Percentiles rank a stretch among this genome's conserved stretches.
phyloP scores from a whole-genome alignment of 2,113 vertebrate species.

The Pedetes capensis region DNA sequence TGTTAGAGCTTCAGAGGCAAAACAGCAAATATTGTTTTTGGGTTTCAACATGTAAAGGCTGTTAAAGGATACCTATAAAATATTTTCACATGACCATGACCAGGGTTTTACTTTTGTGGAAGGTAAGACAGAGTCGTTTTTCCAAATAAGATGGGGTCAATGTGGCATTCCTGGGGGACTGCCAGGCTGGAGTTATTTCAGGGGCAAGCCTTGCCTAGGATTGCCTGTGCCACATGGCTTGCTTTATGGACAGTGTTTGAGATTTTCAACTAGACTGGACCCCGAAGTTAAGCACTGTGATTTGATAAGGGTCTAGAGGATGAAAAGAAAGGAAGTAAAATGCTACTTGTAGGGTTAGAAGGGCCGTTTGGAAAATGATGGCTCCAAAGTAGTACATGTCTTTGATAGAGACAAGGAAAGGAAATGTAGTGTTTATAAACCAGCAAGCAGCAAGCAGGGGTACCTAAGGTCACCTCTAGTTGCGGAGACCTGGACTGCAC shows the following conservation, averaged over 20 bases:
- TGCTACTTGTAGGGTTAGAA: not conserved
- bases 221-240: not conserved
- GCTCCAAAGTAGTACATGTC: not conserved
- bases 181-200: constrained; percentile 8
- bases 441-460: not conserved
- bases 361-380: not conserved
- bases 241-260: not conserved
- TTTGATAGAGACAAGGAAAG: not conserved
- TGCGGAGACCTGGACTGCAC: not conserved
- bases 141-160: not conserved
- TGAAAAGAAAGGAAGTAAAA: not conserved
- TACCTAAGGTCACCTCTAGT: not conserved
- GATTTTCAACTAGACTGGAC: not conserved
- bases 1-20: constrained; percentile 87
- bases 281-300: not conserved
- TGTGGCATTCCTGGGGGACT: not conserved
- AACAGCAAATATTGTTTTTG: constrained; percentile 89
- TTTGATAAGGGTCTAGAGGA: not conserved
- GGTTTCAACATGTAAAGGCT: constrained; percentile 84
- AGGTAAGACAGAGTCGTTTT: constrained; percentile 71
- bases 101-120: constrained; percentile 73
- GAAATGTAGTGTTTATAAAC: not conserved
- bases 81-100: constrained; percentile 84
- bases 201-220: not conserved
- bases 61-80: constrained; percentile 86